phyloP scores from a whole-genome alignment of 2,888 invertebrate species.

The Archips xylosteana region DNA sequence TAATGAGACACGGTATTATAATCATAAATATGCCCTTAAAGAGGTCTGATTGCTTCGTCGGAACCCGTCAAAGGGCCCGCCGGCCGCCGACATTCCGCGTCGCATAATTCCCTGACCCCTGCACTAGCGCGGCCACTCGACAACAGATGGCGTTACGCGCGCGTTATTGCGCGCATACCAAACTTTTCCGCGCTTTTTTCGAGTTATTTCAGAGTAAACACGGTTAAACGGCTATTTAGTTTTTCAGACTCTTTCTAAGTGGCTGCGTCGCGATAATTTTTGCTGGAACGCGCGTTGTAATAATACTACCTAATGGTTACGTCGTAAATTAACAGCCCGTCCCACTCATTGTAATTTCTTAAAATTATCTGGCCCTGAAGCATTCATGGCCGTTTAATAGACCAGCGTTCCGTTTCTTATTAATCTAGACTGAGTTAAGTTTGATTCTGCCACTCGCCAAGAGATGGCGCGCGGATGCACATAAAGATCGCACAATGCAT shows the following conservation, averaged over 20 bases:
- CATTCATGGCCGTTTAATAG: conserved; percentile 48
- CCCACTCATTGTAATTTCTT: conserved; percentile 71
- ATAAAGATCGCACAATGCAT: not conserved
- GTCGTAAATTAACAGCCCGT: conserved; percentile 69
- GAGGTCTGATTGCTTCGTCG: conserved; percentile 84
- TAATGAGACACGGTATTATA: conserved; percentile 84
- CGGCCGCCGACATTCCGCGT: conserved; percentile 73
- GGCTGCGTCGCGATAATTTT: conserved; percentile 68
- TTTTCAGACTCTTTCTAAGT: conserved; percentile 84
- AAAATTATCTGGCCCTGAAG: conserved; percentile 62
- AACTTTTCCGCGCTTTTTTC: conserved; percentile 69
- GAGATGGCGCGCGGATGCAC: conserved; percentile 57
- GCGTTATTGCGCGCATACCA: conserved; percentile 72
- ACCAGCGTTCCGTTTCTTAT: conserved; percentile 45
- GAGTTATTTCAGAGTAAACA: conserved; percentile 80
- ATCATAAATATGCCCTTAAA: conserved; percentile 84
- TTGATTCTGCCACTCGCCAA: conserved; percentile 49
- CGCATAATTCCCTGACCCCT: conserved; percentile 77
- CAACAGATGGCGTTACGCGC: conserved; percentile 81
- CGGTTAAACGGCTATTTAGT: conserved; percentile 80
- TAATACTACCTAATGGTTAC: conserved; percentile 74
- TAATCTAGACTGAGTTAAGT: conserved; percentile 42
- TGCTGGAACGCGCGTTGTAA: conserved; percentile 74
- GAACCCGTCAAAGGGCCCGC: conserved; percentile 83
- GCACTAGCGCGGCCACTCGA: conserved; percentile 70